Evolutionary conservation across 2,797 vertebrate species (phyloP), one percentile per base, ranked within the genome.

Genomic region (Myoxocephalus aenaeus): DNA sequence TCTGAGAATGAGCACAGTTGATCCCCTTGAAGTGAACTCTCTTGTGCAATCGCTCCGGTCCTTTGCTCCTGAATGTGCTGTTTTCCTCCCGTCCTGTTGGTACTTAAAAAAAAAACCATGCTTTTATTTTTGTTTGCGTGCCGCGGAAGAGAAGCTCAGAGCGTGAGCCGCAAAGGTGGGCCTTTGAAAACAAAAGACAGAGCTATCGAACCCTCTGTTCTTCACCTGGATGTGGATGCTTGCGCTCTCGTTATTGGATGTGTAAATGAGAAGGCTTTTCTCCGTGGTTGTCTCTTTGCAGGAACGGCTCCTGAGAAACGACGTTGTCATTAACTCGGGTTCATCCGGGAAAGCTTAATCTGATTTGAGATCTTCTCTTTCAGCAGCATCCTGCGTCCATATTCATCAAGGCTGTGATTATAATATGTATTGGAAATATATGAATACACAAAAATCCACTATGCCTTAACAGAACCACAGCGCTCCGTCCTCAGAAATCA

Each of bases 241-340:
- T 57, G 36, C 15, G 46, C 38, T 75, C 65, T 50, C 59, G 20
- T 77, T 86, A 27, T 81, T 85, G 66, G 66, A 80, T 53, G 76
- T 67, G 29, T 62, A 67, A 83, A 70, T n/a, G 48, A 34, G 59
- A 32, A 61, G 29, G 44, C 63, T 68, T 63, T 75, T 44, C 51
- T 81, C 59, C 62, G 58, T 57, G 17, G 65, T 67, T 82, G 3
- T 80, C 63, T 74, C 56, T 36, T 7, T 7, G 10, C 32, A 0
- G 12, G 40, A 69, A 32, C 46, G 84, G 50, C 40, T 48, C 59
- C 66, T 54, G 51, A 74, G 76, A 66, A 70, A 68, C 79, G 74
- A 69, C 73, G 70, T 66, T 73, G 38, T 59, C n/a, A 63, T 40
- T 29, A 20, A 15, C 32, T 38, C 29, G 18, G 17, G 20, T 74